Conservation (phyloP, 2,113 vertebrate genomes). For the Megaleporinus macrocephalus region DNA sequence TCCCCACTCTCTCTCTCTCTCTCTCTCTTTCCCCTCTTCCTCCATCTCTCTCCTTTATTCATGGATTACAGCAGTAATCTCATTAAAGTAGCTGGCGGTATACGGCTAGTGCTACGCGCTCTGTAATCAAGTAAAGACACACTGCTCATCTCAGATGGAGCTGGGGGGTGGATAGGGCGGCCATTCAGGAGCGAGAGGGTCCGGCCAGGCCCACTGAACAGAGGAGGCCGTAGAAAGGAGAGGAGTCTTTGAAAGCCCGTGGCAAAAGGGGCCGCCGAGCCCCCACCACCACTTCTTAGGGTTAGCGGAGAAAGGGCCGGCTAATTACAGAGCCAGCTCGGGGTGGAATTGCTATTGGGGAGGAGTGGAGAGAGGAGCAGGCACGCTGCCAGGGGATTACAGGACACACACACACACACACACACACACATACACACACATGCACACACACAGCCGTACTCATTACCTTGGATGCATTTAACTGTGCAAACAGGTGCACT, state of each 20-base stretch:
- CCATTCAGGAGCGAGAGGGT: conserved; percentile 42
- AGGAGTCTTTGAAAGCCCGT: conserved; percentile 68
- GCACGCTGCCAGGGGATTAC: conserved; percentile 93
- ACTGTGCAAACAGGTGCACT: conserved; percentile 96
- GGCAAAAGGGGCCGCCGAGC: conserved; percentile 64
- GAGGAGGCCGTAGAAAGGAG: conserved; percentile 56
- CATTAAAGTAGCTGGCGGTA: conserved; percentile 78
- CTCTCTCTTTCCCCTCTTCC: conserved; percentile 15
- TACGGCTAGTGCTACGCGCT: conserved; percentile 68
- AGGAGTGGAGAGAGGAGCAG: conserved; percentile 67
- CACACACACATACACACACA: no score
- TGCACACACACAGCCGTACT: conserved; percentile 43
- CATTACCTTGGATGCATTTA: conserved; percentile 84
- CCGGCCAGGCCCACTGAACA: conserved; percentile 53
- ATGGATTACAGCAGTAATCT: conserved; percentile 80
- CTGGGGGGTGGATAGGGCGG: conserved; percentile 63
- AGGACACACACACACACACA: conserved; percentile 68
- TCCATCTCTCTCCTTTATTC: conserved; percentile 67
- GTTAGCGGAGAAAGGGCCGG: conserved; percentile 56
- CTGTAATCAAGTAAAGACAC: conserved; percentile 72
- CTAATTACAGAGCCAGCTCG: conserved; percentile 92
- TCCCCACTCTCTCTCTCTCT: conserved; percentile 41
- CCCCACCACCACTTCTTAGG: conserved; percentile 63
- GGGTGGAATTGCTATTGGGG: conserved; percentile 92
- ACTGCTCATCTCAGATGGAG: conserved; percentile 71